A percentile compares a stretch with the other conserved stretches of the same genome.
phyloP scores from a whole-genome alignment of 2,888 invertebrate genomes.

The Leucophenga maculata region DNA sequence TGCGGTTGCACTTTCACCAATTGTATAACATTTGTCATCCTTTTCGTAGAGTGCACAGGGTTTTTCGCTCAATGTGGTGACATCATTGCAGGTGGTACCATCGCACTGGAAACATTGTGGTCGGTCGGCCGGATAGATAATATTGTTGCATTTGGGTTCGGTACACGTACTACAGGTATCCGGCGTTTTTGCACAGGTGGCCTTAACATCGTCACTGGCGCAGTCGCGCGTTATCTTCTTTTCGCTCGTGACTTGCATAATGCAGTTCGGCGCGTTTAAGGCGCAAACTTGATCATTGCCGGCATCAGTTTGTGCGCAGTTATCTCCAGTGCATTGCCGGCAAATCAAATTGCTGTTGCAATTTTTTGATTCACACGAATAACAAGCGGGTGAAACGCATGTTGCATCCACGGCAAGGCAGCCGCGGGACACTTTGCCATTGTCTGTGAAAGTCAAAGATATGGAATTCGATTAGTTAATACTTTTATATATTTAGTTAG shows the following conservation, averaged over 20 bases:
- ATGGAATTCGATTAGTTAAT: no score
- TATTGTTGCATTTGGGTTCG: conserved; percentile 46
- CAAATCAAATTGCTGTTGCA: conserved; percentile 52
- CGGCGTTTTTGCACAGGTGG: conserved; percentile 8
- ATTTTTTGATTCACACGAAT: conserved; percentile 32
- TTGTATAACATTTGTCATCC: conserved; percentile 51
- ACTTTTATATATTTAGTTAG: no score
- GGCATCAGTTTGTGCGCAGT: conserved; percentile 44
- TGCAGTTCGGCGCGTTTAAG: conserved; percentile 48
- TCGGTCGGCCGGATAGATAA: conserved; percentile 47
- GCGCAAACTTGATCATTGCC: conserved; percentile 46
- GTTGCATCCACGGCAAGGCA: conserved; percentile 29
- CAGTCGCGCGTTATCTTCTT: conserved; percentile 49
- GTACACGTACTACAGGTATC: conserved; percentile 41
- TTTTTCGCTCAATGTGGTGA: conserved; percentile 4
- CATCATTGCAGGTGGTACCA: conserved; percentile 40
- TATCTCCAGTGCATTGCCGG: conserved; percentile 48
- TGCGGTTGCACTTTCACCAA: conserved; percentile 31
- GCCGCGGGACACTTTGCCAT: conserved; percentile 47
- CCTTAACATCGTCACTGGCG: conserved; percentile 30
- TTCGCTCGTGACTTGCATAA: conserved; percentile 42
- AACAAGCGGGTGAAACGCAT: conserved; percentile 31
- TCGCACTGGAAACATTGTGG: conserved; percentile 52
- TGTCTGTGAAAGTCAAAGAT: conserved; percentile 26
- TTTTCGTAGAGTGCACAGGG: conserved; percentile 46